Evolutionary conservation across 2,113 vertebrate species (phyloP).

Genomic region (Prunella fulvescens): DNA sequence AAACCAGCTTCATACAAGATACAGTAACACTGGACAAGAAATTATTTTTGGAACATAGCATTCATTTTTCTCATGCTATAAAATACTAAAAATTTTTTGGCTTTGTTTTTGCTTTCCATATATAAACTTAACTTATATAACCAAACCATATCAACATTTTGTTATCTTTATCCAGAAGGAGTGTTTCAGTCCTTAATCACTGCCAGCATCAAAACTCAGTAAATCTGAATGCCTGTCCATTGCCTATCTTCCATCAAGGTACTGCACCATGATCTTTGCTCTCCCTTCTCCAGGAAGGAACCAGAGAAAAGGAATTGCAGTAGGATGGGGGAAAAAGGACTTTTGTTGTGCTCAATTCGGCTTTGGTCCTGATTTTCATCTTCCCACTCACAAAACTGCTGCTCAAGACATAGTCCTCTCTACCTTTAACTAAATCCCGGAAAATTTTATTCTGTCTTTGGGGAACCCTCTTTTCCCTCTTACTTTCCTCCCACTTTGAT

Average conservation of each 20-base stretch:
- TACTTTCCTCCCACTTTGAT: background rate
- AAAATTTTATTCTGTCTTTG: background rate
- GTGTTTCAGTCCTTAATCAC: background rate
- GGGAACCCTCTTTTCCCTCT: background rate
- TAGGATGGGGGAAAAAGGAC: background rate
- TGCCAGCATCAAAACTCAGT: background rate
- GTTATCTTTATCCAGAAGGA: background rate
- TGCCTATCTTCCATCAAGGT: background rate
- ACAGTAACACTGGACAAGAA: background rate
- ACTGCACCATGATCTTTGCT: background rate
- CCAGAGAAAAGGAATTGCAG: background rate
- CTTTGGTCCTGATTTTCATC: background rate
- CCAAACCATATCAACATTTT: background rate
- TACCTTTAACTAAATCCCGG: background rate
- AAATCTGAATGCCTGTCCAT: background rate
- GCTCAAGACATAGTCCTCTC: background rate
- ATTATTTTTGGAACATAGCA: background rate
- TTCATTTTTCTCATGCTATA: background rate
- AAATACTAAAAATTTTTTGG: background rate
- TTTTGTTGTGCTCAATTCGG: background rate
- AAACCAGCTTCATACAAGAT: background rate
- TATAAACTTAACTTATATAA: background rate
- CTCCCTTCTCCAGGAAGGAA: background rate
- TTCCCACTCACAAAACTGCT: background rate
- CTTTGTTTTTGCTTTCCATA: background rate